Base-by-base conservation (phyloP, 2,888 invertebrate genomes). In the Parascotia fuliginaria region DNA sequence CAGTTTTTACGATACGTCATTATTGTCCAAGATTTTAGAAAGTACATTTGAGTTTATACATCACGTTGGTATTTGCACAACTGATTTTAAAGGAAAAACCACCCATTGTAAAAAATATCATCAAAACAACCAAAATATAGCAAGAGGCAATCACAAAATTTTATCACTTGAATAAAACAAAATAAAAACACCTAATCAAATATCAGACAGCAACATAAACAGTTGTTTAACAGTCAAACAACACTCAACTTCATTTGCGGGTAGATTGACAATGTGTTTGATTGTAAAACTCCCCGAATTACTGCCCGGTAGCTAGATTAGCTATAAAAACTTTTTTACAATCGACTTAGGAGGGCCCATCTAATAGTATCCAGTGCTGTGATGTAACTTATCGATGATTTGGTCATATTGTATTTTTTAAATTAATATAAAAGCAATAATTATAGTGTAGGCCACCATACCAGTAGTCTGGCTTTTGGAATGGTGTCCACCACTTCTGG, bases 261-360 rank as follows among this genome's bases (percentile, higher is more conserved):
- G 63, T 71, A 79, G 78, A 81, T 84, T 79, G 82, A 83, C 81
- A 83, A 80, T 73, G 78, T 72, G 51, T 58, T 63, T 47, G 58
- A 50, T 67, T 67, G 74, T 79, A 83, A 86, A 75, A 77, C 68
- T 67, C 67, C n/a, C 51, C 55, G 60, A 67, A 63, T 69, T 72
- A 75, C 68, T 78, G 74, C 60, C 62, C 37, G 19, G 44, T 19
- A 41, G 65, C 70, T 60, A 82, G 85, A 90, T 90, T 87, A 88
- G 87, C 85, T 78, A 85, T 91, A 90, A 90, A 90, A 91, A 90
- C 88, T 89, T 90, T 88, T 89, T 87, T 87, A 88, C 87, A 84
- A 79, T 87, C 83, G 75, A 75, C 81, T 68, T 54, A 56, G 58
- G 61, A 59, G 73, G 73, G 73, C 62, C 68, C 60, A 48, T 56